Evolutionary conservation across 1,140 invertebrate genomes (phyloP).

Genomic region (Caenorhabditis latens): DNA sequence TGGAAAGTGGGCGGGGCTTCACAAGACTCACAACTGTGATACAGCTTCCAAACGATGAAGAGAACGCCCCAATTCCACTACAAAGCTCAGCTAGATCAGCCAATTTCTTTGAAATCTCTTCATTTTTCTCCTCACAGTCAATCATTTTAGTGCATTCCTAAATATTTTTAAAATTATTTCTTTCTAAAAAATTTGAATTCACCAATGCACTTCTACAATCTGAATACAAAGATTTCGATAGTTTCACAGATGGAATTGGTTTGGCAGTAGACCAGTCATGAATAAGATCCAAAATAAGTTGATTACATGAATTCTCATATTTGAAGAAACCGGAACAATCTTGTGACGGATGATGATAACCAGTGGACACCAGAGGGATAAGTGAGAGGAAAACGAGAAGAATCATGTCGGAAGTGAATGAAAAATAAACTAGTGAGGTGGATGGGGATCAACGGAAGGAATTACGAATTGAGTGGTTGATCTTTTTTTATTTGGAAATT

Average conservation of each 20-base stretch:
- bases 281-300: slow-evolving; percentile 3
- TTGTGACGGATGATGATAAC: background rate
- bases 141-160: slow-evolving; percentile 3
- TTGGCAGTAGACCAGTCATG: background rate
- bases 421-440: no score
- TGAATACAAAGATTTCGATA: background rate
- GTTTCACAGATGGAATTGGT: background rate
- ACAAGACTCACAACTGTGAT: background rate
- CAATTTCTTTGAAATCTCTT: slow-evolving; percentile 23
- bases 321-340: background rate
- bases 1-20: no score
- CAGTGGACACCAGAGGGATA: no score
- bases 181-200: background rate
- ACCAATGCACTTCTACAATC: slow-evolving; percentile 12
- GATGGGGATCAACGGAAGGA: no score
- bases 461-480: no score
- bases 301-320: background rate
- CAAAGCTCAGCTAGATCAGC: background rate
- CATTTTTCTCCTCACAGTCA: background rate
- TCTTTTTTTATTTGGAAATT: no score
- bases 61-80: background rate
- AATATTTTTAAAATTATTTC: background rate
- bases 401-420: no score
- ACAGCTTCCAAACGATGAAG: background rate
- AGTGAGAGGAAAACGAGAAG: no score